phyloP scores from a whole-genome alignment of 2,113 vertebrate species.

The Cyanocitta stelleri region DNA sequence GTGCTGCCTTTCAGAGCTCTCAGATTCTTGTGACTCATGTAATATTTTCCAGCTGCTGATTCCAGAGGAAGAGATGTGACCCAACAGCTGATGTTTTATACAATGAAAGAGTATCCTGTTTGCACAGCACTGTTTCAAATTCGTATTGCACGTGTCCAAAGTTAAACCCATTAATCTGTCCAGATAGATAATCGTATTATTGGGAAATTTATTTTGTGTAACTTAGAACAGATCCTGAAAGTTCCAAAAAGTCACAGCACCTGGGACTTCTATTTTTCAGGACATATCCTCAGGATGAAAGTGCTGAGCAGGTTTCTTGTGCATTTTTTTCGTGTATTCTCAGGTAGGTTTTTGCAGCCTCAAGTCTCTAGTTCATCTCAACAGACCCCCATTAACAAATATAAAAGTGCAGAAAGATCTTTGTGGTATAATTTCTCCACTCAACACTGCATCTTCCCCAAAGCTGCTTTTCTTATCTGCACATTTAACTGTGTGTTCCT shows the following conservation, averaged over 20 bases:
- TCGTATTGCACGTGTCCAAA: background rate
- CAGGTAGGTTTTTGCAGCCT: background rate
- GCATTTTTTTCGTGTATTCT: background rate
- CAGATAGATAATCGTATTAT: background rate
- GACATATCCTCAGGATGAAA: background rate
- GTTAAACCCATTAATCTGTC: background rate
- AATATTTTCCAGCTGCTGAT: constrained; percentile 42
- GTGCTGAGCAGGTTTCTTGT: background rate
- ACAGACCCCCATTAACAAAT: background rate
- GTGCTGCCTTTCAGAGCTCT: background rate
- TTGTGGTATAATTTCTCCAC: background rate
- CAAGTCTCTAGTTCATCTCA: background rate
- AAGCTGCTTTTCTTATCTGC: background rate
- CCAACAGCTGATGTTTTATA: constrained; percentile 18
- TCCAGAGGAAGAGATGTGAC: constrained; percentile 30
- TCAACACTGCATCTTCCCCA: background rate
- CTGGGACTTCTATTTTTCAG: background rate
- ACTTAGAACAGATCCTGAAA: background rate
- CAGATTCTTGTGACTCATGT: constrained; percentile 22
- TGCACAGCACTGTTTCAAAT: background rate
- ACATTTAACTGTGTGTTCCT: background rate
- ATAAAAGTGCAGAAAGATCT: background rate
- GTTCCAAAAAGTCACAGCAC: background rate
- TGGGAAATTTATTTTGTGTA: background rate
- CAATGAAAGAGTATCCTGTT: constrained; percentile 33